Evolutionary conservation across 2,113 vertebrate genomes (phyloP).

Genomic region (Halichoeres trimaculatus): DNA sequence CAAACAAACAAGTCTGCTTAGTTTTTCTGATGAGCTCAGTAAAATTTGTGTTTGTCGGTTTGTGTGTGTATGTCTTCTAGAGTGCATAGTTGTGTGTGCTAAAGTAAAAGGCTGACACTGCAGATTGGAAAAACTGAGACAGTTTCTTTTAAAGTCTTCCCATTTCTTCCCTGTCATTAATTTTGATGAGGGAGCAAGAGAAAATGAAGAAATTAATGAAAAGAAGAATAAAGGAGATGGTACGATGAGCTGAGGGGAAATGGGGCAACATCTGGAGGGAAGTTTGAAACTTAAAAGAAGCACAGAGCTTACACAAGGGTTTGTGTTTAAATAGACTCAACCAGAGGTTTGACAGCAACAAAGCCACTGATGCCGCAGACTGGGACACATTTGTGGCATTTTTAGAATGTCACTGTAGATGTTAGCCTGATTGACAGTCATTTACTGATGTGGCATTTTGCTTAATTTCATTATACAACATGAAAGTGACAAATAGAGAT

Average conservation of each 20-base stretch:
- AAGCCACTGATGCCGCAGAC: background rate
- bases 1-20: background rate
- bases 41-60: background rate
- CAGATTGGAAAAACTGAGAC: background rate
- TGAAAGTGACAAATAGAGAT: constrained; percentile 5
- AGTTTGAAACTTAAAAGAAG: background rate
- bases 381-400: constrained; percentile 31
- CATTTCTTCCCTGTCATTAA: background rate
- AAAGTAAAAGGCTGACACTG: constrained; percentile 29
- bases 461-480: constrained; percentile 35
- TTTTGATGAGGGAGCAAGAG: constrained; percentile 7
- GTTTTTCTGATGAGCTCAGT: background rate
- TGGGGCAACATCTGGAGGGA: background rate
- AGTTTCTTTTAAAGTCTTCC: background rate
- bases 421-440: constrained; percentile 37
- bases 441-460: constrained; percentile 45
- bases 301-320: constrained; percentile 16
- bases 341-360: constrained; percentile 21
- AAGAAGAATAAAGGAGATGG: background rate
- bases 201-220: background rate
- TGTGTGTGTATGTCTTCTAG: background rate
- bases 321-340: constrained; percentile 6
- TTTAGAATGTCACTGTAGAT: constrained; percentile 39
- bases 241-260: constrained; percentile 1
- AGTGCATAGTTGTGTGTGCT: background rate